Conservation (phyloP, 2,888 invertebrate genomes). For the Pandemis cinnamomeana region DNA sequence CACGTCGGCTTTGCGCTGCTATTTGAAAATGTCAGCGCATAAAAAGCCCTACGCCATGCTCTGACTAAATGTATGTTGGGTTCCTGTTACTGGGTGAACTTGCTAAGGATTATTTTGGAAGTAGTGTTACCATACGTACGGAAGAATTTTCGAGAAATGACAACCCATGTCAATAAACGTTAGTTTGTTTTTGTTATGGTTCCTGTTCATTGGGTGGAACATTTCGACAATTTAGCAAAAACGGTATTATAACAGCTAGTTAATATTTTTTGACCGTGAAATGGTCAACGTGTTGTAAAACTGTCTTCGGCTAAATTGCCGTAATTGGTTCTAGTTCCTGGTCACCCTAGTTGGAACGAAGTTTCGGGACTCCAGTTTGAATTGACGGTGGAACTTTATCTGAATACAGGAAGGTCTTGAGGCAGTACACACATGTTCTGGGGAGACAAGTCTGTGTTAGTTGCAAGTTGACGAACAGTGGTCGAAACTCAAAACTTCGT, state of each 20-base stretch:
- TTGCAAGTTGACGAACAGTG: not conserved
- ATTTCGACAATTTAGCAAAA: too few relatives aligned
- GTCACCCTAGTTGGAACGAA: not conserved
- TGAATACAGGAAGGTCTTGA: not conserved
- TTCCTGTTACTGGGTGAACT: conserved; percentile 25
- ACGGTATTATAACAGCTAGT: too few relatives aligned
- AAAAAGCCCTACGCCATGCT: conserved; percentile 40
- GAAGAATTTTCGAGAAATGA: not conserved
- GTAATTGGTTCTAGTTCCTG: not conserved
- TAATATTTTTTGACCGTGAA: too few relatives aligned
- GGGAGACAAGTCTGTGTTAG: not conserved
- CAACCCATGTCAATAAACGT: too few relatives aligned
- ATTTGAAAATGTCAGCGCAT: conserved; percentile 58
- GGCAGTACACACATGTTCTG: not conserved
- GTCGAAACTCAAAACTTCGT: not conserved
- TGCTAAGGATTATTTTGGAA: conserved; percentile 17
- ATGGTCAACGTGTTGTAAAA: too few relatives aligned
- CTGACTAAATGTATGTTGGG: conserved; percentile 30
- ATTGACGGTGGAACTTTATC: not conserved
- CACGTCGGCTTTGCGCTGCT: conserved; percentile 51
- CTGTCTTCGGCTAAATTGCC: too few relatives aligned
- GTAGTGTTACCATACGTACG: not conserved
- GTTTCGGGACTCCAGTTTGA: not conserved
- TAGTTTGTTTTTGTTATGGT: too few relatives aligned
- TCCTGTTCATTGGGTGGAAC: too few relatives aligned